Conservation (phyloP, 1,140 invertebrate species). For the Megalopta genalis region DNA sequence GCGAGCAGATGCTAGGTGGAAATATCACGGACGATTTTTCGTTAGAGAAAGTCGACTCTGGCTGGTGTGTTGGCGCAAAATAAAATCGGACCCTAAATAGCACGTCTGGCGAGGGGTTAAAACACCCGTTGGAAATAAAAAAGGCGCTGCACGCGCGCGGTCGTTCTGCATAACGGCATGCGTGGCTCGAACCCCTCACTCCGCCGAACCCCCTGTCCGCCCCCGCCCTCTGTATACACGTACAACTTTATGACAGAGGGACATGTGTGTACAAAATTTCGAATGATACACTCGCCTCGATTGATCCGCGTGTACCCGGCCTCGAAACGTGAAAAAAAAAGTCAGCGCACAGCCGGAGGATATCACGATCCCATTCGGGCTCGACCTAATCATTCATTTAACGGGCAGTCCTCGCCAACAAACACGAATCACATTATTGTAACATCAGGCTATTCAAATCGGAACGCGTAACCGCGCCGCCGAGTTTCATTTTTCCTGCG, state of each 20-base stretch:
- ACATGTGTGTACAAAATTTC: constrained; percentile 41
- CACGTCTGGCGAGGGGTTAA: constrained; percentile 53
- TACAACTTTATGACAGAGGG: constrained; percentile 33
- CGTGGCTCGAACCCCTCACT: background rate
- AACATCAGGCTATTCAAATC: background rate
- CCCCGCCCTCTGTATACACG: background rate
- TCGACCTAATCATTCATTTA: too few relatives aligned
- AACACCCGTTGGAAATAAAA: constrained; percentile 47
- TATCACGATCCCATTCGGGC: too few relatives aligned
- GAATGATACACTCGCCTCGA: constrained; percentile 28
- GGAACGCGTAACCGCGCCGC: too few relatives aligned
- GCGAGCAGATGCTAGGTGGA: background rate
- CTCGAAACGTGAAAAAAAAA: background rate
- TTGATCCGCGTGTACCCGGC: constrained; percentile 7
- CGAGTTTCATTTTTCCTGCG: too few relatives aligned
- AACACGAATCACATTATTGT: background rate
- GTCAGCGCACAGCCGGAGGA: background rate
- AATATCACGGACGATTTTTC: constrained; percentile 41
- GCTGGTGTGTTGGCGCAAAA: constrained; percentile 40
- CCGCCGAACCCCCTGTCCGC: too few relatives aligned
- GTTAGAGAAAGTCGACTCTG: constrained; percentile 35
- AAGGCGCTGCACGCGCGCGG: constrained; percentile 33
- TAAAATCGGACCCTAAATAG: constrained; percentile 62
- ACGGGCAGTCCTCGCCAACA: too few relatives aligned
- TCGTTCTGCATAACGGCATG: constrained; percentile 41